phyloP scores from a whole-genome alignment of 2,888 invertebrate genomes.

The Diploptera punctata region DNA sequence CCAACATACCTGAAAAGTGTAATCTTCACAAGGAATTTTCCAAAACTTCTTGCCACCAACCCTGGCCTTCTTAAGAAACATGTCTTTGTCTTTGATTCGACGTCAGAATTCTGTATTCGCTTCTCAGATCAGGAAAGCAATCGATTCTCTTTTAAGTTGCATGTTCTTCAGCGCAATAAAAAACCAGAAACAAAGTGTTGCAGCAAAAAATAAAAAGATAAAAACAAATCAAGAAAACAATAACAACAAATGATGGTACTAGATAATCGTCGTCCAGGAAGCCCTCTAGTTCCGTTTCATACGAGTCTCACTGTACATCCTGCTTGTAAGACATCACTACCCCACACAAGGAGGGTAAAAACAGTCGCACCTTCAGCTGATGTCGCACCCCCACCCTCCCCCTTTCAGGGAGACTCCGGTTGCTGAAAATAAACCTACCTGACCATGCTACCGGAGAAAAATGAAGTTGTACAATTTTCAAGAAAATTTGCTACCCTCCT shows the following conservation, averaged over 20 bases:
- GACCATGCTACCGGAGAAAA: slow-evolving; percentile 5
- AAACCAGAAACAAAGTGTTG: neutral
- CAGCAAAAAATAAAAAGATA: neutral
- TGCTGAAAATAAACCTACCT: slow-evolving; percentile 13
- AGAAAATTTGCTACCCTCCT: slow-evolving; percentile 19
- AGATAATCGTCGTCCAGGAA: slow-evolving; percentile 3
- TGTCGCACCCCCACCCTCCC: neutral
- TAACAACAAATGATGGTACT: neutral
- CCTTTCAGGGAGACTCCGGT: neutral
- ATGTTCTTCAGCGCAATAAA: neutral
- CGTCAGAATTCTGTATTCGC: neutral
- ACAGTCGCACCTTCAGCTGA: slow-evolving; percentile 15
- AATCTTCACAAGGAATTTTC: slow-evolving; percentile 23
- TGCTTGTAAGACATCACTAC: neutral
- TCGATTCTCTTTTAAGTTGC: neutral
- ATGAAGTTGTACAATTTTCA: slow-evolving; percentile 17
- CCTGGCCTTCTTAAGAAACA: neutral
- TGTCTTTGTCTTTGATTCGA: neutral
- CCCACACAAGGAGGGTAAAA: slow-evolving; percentile 5
- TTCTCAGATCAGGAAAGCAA: slow-evolving; percentile 3
- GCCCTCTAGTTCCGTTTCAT: slow-evolving; percentile 26
- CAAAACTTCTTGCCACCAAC: slow-evolving; percentile 27
- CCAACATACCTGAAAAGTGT: slow-evolving; percentile 31
- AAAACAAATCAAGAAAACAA: neutral
- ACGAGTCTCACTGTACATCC: slow-evolving; percentile 30